Base-by-base conservation (phyloP, 2,797 vertebrate species). In the Crocodylus rhombifer region DNA sequence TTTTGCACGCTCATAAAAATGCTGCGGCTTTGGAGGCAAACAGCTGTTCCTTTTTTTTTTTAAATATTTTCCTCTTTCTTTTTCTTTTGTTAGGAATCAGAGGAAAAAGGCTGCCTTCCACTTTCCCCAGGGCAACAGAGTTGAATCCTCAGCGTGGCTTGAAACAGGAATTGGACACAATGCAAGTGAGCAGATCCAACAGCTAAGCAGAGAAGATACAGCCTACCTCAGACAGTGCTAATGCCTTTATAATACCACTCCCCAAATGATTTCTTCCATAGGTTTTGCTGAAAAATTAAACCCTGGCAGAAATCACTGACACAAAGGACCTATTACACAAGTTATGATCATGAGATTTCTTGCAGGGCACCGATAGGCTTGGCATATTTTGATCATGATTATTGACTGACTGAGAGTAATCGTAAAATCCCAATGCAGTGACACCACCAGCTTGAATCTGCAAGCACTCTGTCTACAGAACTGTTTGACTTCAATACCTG, bases 321-420 rank as follows among this genome's bases (percentile, higher is more conserved):
- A 28, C 30, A 63, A 89, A 10, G 3, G 1, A 13, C 28, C 26
- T 58, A 7, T 60, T 51, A 51, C 42, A 51, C 42, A 51, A 82
- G 57, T 5, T 51, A 4, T 28, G 75, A 92, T 96, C 92, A 94
- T 60, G 67, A 93, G 87, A 91, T 88, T 96, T 88, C 61, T 94
- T 71, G 9, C 80, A 90, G 67, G 42, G 89, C 76, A 91, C n/a
- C 25, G 73, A 30, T 86, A 84, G 51, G 23, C 78, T 77, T 0
- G 0, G 21, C 60, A 13, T 93, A 60, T 94, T 96, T 95, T 87
- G 69, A 84, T 86, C 91, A 80, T 88, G 88, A 84, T 73, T 92
- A 69, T 61, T 7, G 91, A 92, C n/a, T 60, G 76, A 2, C 64
- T 92, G 9, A 56, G 60, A 28, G 51, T 84, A 82, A 86, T 77